Conservation (phyloP, 2,888 invertebrate genomes). For the Lasioglossum figueresi region DNA sequence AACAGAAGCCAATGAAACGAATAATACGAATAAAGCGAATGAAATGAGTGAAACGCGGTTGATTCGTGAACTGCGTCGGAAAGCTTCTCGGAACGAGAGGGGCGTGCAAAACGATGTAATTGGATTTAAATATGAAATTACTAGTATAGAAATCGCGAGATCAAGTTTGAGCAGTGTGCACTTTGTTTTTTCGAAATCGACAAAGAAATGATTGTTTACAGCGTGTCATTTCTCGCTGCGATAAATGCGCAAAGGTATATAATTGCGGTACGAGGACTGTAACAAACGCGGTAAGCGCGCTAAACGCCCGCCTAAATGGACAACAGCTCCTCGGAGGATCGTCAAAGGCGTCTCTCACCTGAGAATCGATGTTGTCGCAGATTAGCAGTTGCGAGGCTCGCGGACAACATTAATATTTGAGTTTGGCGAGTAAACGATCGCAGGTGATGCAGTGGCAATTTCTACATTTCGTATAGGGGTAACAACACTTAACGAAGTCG, state of each 20-base stretch:
- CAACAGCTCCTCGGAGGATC: background rate
- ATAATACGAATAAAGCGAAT: background rate
- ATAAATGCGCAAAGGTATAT: too few species aligned
- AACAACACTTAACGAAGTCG: slow-evolving; percentile 6
- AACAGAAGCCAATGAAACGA: background rate
- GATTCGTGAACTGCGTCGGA: background rate
- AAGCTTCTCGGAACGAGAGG: background rate
- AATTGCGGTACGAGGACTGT: too few species aligned
- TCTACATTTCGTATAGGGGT: background rate
- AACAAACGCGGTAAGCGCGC: background rate
- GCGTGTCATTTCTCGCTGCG: too few species aligned
- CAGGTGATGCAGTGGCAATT: background rate
- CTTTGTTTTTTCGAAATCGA: background rate
- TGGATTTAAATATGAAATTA: background rate
- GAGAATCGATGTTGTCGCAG: background rate
- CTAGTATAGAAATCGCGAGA: background rate
- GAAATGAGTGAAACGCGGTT: background rate
- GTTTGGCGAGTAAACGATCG: slow-evolving; percentile 8
- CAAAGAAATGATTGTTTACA: background rate
- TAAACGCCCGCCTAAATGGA: background rate
- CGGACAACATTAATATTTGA: background rate
- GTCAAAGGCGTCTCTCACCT: background rate
- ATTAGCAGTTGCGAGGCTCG: background rate
- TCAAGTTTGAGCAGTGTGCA: background rate
- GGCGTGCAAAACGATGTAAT: background rate